These are phyloP conservation scores for Hozukius guyotensis DNA, from an alignment of 2,797 vertebrate genomes.

Conservation along the genomic window DNA sequence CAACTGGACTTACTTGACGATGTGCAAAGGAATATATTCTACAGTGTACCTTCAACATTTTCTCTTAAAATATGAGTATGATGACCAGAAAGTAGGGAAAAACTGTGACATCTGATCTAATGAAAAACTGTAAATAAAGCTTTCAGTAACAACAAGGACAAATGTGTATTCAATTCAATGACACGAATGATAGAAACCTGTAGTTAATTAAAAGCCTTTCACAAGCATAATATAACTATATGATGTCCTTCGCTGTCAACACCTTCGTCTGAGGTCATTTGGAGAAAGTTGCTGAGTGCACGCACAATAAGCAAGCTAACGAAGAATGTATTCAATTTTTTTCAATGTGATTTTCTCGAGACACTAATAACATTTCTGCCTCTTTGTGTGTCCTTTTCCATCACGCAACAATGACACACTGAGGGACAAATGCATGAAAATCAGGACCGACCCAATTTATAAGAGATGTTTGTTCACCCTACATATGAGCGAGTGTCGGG, in stretches of 20 bases:
- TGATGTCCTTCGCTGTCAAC: constrained; percentile 7
- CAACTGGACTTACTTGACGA: neutral
- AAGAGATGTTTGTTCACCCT: neutral
- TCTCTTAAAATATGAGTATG: neutral
- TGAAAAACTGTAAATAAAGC: constrained; percentile 10
- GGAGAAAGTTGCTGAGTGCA: neutral
- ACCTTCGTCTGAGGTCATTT: neutral
- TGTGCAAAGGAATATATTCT: neutral
- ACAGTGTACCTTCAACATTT: neutral
- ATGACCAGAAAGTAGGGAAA: neutral
- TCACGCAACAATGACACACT: neutral
- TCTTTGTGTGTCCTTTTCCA: neutral
- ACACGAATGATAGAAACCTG: neutral
- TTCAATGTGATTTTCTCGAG: neutral
- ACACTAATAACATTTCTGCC: neutral
- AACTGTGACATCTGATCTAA: neutral
- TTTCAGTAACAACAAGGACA: constrained; percentile 2
- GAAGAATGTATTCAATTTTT: too few relatives aligned
- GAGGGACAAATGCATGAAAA: neutral
- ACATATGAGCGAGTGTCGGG: constrained; percentile 5
- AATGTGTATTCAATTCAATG: neutral
- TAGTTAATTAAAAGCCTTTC: constrained; percentile 24
- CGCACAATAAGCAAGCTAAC: neutral
- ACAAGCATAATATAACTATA: neutral
- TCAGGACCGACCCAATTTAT: neutral